Conservation (phyloP, 2,888 invertebrate species). For the Hydropsyche betteni region DNA sequence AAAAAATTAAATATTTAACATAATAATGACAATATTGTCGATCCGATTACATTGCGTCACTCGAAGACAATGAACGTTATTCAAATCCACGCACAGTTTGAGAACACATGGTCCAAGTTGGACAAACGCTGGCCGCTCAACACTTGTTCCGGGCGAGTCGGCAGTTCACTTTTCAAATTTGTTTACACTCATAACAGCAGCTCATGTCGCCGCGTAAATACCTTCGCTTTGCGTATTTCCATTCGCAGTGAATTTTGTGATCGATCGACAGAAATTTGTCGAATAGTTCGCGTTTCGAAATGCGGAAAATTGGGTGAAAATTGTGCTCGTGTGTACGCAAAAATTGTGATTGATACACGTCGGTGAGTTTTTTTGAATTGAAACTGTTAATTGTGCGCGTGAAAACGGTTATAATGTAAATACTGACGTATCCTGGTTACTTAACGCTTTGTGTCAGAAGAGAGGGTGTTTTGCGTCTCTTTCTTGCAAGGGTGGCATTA, state of each 20-base stretch:
- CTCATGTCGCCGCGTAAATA: neutral
- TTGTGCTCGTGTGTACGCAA: too few species aligned
- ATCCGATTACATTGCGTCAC: too few species aligned
- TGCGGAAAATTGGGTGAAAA: too few species aligned
- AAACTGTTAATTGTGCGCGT: too few species aligned
- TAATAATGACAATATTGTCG: too few species aligned
- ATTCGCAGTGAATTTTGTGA: too few species aligned
- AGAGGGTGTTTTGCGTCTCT: neutral
- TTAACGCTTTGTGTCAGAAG: slow-evolving; percentile 9
- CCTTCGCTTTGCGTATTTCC: neutral
- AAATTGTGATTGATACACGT: too few species aligned
- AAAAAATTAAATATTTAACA: too few species aligned
- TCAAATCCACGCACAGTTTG: slow-evolving; percentile 13
- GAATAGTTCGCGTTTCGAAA: too few species aligned
- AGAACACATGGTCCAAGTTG: neutral
- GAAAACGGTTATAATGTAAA: slow-evolving; percentile 23
- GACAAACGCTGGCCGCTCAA: neutral
- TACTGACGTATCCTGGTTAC: neutral
- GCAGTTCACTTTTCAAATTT: slow-evolving; percentile 37
- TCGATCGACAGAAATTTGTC: too few species aligned
- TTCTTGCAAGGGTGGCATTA: slow-evolving; percentile 18
- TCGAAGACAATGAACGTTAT: too few species aligned
- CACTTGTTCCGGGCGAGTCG: slow-evolving; percentile 21
- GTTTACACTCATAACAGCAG: slow-evolving; percentile 27
- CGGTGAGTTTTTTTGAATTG: too few species aligned